Percentiles rank a stretch among this genome's conserved stretches.
phyloP scores from a whole-genome alignment of 2,113 vertebrate species.

The Mustelus asterias region DNA sequence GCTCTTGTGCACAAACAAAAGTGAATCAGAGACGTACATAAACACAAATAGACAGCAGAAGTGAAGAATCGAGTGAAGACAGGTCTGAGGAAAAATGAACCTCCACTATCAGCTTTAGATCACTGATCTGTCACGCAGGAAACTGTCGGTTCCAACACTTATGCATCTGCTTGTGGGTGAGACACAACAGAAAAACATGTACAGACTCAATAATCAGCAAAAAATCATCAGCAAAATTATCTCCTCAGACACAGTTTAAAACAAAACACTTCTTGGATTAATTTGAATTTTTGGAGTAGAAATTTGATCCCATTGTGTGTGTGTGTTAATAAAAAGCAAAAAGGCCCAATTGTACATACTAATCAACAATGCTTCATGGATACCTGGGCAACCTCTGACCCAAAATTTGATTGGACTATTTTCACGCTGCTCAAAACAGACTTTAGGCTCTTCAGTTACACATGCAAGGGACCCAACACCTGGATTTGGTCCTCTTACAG shows the following conservation, averaged over 20 bases:
- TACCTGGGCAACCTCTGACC: neutral
- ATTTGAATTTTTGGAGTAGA: neutral
- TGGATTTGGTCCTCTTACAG: neutral
- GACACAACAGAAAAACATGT: neutral
- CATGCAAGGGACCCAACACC: neutral
- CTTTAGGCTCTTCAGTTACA: neutral
- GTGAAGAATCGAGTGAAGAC: neutral
- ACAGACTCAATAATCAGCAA: neutral
- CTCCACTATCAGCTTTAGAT: neutral
- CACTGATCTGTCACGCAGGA: neutral
- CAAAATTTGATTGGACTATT: neutral
- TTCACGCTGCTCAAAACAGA: neutral
- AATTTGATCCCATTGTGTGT: neutral
- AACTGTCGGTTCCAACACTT: neutral
- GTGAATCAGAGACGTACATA: neutral
- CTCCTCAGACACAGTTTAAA: neutral
- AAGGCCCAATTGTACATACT: neutral
- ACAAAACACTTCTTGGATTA: neutral
- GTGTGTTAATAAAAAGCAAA: neutral
- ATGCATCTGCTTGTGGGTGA: neutral
- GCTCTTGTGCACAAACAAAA: neutral
- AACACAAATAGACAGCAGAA: neutral
- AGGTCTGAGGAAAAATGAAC: neutral
- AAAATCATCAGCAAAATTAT: neutral
- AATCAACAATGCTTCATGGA: neutral